Conservation (phyloP, 2,113 vertebrate genomes). For the Gadus chalcogrammus region DNA sequence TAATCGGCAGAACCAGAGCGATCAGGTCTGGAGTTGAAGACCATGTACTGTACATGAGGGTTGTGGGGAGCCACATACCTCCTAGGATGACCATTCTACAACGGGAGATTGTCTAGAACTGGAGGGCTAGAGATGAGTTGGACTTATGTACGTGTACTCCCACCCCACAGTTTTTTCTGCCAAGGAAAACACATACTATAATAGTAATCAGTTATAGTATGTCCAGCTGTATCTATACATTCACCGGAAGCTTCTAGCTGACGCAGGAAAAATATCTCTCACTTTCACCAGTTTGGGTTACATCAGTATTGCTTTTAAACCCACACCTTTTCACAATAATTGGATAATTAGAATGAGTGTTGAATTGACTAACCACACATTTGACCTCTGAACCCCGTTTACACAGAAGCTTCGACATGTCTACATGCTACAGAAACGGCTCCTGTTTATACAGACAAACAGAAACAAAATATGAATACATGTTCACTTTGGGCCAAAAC, state of each 20-base stretch:
- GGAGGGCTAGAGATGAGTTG: no score
- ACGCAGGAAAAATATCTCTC: background rate
- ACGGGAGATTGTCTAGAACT: no score
- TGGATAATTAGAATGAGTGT: slow-evolving; percentile 21
- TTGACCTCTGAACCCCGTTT: background rate
- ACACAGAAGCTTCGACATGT: background rate
- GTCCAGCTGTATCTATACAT: background rate
- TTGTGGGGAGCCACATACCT: slow-evolving; percentile 36
- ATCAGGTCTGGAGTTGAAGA: slow-evolving; percentile 38
- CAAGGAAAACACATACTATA: background rate
- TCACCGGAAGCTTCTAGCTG: background rate
- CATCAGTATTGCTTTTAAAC: slow-evolving; percentile 2
- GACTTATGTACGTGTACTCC: no score
- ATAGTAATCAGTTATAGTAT: no score
- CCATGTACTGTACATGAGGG: slow-evolving; percentile 55
- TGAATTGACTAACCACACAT: background rate
- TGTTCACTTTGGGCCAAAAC: background rate
- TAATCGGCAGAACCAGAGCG: slow-evolving; percentile 1
- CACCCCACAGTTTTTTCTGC: background rate
- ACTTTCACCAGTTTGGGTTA: background rate
- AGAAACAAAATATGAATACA: background rate
- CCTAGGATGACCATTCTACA: slow-evolving; percentile 5
- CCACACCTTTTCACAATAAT: slow-evolving; percentile 23
- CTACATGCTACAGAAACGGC: background rate
- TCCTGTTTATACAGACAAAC: background rate